Percentiles rank a stretch among this genome's conserved stretches.
Conservation (phyloP, 2,888 invertebrate species). For the Noctua janthina region DNA sequence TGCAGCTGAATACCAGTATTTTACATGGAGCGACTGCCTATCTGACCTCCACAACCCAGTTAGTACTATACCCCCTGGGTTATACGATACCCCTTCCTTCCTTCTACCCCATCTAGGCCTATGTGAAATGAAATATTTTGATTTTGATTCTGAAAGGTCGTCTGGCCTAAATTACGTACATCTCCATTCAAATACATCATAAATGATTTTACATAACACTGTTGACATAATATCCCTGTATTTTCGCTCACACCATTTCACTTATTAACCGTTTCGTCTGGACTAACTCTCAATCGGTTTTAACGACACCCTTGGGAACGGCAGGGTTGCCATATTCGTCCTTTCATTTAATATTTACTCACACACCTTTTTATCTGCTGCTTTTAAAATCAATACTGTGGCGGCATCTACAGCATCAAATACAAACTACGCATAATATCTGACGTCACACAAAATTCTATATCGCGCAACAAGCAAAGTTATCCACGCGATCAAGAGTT, state of each 20-base stretch:
- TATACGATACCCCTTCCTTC: too few species aligned
- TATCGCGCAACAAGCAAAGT: background rate
- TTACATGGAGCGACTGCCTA: too few species aligned
- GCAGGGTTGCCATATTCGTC: slow-evolving; percentile 33
- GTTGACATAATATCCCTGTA: background rate
- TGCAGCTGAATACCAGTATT: too few species aligned
- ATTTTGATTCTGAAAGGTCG: too few species aligned
- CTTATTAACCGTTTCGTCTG: slow-evolving; percentile 46
- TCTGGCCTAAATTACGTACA: too few species aligned
- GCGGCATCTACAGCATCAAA: background rate
- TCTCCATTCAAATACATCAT: background rate
- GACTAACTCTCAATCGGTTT: slow-evolving; percentile 33
- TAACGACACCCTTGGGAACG: slow-evolving; percentile 43
- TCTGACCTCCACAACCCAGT: too few species aligned
- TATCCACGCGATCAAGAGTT: background rate
- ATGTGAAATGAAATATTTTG: too few species aligned
- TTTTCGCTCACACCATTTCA: slow-evolving; percentile 21
- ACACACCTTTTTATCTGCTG: slow-evolving; percentile 17
- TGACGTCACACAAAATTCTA: too few species aligned
- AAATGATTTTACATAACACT: slow-evolving; percentile 17
- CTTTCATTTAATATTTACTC: slow-evolving; percentile 42
- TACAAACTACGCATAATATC: background rate
- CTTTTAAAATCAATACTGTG: slow-evolving; percentile 25
- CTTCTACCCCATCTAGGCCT: too few species aligned
- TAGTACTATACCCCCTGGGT: too few species aligned